A percentile compares a stretch with the other conserved stretches of the same genome.
phyloP scores from a whole-genome alignment of 2,888 invertebrate species.

The Xestia sexstrigata region DNA sequence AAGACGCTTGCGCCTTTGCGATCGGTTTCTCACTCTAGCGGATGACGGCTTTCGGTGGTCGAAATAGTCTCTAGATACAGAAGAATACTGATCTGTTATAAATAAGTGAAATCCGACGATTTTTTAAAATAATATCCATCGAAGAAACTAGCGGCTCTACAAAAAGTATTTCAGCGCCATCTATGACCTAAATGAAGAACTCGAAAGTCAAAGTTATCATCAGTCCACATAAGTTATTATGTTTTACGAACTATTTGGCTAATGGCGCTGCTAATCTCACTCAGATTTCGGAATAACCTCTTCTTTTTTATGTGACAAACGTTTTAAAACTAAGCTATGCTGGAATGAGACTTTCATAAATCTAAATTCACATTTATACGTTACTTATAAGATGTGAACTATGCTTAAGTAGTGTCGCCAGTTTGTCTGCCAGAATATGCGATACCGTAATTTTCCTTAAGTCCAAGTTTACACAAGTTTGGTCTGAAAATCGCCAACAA shows the following conservation, averaged over 20 bases:
- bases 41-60: too few species aligned
- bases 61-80: not conserved
- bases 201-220: not conserved
- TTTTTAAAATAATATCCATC: not conserved
- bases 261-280: not conserved
- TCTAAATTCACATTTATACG: constrained; percentile 50
- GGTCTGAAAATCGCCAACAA: constrained; percentile 26
- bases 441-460: constrained; percentile 43
- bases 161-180: too few species aligned
- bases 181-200: too few species aligned
- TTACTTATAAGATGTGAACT: constrained; percentile 60
- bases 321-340: not conserved
- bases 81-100: not conserved
- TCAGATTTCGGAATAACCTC: not conserved
- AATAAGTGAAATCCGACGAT: not conserved
- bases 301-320: not conserved
- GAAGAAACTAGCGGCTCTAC: not conserved
- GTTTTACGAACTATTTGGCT: not conserved
- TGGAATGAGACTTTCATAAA: constrained; percentile 12
- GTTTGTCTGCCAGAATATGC: constrained; percentile 62
- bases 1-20: not conserved
- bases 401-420: constrained; percentile 62
- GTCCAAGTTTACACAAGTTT: constrained; percentile 34
- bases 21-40: not conserved
- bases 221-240: not conserved